These are phyloP conservation scores for Nomada ruficornis DNA, from an alignment of 2,888 invertebrate species.

Conservation along the genomic window DNA sequence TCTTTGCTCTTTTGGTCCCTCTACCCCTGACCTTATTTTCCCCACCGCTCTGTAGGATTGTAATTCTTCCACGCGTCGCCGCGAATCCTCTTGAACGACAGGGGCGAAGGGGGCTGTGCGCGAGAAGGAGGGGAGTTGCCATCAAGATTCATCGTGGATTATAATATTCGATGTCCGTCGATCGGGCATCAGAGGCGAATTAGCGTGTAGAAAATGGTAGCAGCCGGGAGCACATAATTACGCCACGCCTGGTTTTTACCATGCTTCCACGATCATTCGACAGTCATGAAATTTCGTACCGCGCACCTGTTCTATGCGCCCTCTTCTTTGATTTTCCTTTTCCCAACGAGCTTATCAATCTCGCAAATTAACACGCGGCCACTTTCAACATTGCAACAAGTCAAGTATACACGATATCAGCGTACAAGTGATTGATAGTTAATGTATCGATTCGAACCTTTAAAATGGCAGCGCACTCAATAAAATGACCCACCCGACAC, in stretches of 20 bases:
- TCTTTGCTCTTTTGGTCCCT: slow-evolving; percentile 50
- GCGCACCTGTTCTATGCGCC: neutral
- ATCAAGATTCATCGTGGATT: slow-evolving; percentile 68
- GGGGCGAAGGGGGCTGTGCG: slow-evolving; percentile 19
- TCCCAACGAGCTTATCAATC: neutral
- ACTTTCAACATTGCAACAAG: neutral
- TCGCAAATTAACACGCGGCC: neutral
- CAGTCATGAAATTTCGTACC: slow-evolving; percentile 23
- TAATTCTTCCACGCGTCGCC: slow-evolving; percentile 56
- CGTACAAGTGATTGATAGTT: neutral
- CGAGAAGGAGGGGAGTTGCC: slow-evolving; percentile 60
- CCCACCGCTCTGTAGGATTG: slow-evolving; percentile 60
- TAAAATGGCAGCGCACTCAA: neutral
- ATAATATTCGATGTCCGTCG: slow-evolving; percentile 72
- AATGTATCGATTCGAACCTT: neutral
- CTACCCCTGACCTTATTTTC: slow-evolving; percentile 71
- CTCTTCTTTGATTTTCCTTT: neutral
- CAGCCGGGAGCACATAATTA: slow-evolving; percentile 61
- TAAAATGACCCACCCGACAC: neutral
- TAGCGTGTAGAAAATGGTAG: slow-evolving; percentile 72
- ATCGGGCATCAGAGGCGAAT: slow-evolving; percentile 65
- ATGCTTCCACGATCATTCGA: slow-evolving; percentile 23
- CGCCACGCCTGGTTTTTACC: slow-evolving; percentile 55
- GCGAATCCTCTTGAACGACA: slow-evolving; percentile 54
- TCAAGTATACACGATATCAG: neutral